A percentile compares a stretch with the other conserved stretches of the same genome.
These are phyloP conservation scores for Dendrolimus pini DNA, from an alignment of 2,888 invertebrate genomes.

Conservation along the genomic window DNA sequence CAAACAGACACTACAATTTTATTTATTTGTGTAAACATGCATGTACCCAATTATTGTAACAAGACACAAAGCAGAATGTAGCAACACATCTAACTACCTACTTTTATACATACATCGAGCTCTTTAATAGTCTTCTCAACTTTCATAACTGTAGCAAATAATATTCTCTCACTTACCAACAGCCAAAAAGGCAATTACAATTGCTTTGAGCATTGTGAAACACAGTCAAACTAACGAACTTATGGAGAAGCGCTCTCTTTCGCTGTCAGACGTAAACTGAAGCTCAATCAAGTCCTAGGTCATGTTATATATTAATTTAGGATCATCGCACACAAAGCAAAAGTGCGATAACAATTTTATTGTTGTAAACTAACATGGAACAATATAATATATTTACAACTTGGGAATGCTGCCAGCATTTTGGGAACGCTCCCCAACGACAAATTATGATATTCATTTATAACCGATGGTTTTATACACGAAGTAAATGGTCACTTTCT, in stretches of 20 bases:
- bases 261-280: slow-evolving; percentile 32
- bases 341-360: too few relatives aligned
- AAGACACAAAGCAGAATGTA: neutral
- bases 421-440: too few relatives aligned
- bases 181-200: slow-evolving; percentile 2
- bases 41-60: too few relatives aligned
- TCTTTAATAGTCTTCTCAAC: neutral
- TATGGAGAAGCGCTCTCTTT: neutral
- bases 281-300: slow-evolving; percentile 15
- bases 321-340: neutral
- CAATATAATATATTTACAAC: too few relatives aligned
- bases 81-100: neutral
- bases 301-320: slow-evolving; percentile 22
- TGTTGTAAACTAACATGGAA: too few relatives aligned
- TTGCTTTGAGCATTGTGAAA: neutral
- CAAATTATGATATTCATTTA: too few relatives aligned
- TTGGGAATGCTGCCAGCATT: too few relatives aligned
- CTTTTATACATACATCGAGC: neutral
- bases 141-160: neutral
- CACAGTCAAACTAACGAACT: neutral
- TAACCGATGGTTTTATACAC: too few relatives aligned
- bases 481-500: too few relatives aligned
- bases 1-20: too few relatives aligned
- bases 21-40: too few relatives aligned
- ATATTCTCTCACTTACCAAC: slow-evolving; percentile 4